These are phyloP conservation scores for Oryzaephilus surinamensis DNA, from an alignment of 1,140 invertebrate species.

Conservation along the genomic window DNA sequence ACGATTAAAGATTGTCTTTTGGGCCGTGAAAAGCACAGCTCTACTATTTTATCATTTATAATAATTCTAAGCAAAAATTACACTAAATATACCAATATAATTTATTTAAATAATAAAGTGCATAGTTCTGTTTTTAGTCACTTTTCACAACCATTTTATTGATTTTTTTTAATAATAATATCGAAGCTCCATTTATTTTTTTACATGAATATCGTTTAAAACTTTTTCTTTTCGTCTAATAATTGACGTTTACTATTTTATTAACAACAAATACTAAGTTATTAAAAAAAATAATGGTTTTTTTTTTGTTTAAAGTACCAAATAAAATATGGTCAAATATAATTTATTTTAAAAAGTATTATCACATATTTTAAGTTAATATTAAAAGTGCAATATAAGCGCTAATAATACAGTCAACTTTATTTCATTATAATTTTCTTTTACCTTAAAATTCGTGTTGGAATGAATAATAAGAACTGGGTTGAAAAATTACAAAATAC, in stretches of 20 bases:
- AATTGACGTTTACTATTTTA: slow-evolving; percentile 21
- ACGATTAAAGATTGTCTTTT: slow-evolving; percentile 19
- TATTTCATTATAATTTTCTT: too few species aligned
- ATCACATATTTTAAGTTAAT: too few species aligned
- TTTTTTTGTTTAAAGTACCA: too few species aligned
- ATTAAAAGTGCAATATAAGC: too few species aligned
- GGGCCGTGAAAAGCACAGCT: slow-evolving; percentile 11
- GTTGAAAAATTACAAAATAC: too few species aligned
- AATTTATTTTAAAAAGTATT: too few species aligned
- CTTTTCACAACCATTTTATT: slow-evolving; percentile 21
- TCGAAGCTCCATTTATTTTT: slow-evolving; percentile 15
- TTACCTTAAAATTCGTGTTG: too few species aligned
- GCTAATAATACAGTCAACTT: too few species aligned
- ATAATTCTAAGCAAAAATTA: slow-evolving; percentile 16
- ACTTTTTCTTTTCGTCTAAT: slow-evolving; percentile 11
- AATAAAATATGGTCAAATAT: too few species aligned
- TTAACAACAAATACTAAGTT: too few species aligned
- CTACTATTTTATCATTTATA: not conserved
- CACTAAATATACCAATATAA: slow-evolving; percentile 14
- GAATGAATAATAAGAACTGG: too few species aligned
- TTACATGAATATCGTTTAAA: slow-evolving; percentile 8
- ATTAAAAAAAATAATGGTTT: too few species aligned
- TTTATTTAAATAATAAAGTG: slow-evolving; percentile 12
- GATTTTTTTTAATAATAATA: slow-evolving; percentile 16
- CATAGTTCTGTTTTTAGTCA: slow-evolving; percentile 11